Conservation (phyloP, 2,797 vertebrate genomes). For the Myotis vivesi region DNA sequence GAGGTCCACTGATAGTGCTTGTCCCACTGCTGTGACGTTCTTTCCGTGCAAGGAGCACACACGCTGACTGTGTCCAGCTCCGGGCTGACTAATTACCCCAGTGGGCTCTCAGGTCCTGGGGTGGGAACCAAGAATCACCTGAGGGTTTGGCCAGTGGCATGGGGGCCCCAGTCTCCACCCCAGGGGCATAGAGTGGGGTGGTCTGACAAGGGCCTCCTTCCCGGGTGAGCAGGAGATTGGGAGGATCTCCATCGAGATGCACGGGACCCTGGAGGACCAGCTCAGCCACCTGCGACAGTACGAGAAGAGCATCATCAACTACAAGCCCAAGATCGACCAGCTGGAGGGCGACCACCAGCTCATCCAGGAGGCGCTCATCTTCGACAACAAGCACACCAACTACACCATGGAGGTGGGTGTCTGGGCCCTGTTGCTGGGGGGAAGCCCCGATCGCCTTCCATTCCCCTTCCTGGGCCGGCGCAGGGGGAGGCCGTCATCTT, state of each 20-base stretch:
- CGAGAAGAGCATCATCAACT: conserved; percentile 97
- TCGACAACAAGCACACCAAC: conserved; percentile 99
- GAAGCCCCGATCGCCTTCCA: fast-evolving
- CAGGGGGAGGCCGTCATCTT: background rate
- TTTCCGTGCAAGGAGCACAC: background rate
- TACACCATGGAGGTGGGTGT: conserved; percentile 96
- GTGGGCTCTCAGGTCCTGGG: background rate
- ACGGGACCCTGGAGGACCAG: conserved; percentile 97
- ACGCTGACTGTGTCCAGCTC: background rate
- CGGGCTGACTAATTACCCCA: background rate
- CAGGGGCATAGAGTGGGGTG: background rate
- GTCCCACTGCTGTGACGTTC: background rate
- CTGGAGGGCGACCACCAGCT: conserved; percentile 97
- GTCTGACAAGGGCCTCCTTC: conserved; percentile 12
- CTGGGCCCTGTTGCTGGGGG: background rate
- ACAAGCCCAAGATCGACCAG: conserved; percentile 99
- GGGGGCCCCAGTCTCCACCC: background rate
- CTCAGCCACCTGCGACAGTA: conserved; percentile 95
- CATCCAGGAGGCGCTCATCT: conserved; percentile 97
- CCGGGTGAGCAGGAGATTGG: conserved; percentile 92
- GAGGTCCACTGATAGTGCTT: background rate
- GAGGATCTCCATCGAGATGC: conserved; percentile 98
- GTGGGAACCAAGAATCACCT: background rate
- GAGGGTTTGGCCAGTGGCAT: background rate
- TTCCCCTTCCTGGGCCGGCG: background rate